These are phyloP conservation scores for Melitaea athalia DNA, from an alignment of 2,888 invertebrate species.

Conservation along the genomic window DNA sequence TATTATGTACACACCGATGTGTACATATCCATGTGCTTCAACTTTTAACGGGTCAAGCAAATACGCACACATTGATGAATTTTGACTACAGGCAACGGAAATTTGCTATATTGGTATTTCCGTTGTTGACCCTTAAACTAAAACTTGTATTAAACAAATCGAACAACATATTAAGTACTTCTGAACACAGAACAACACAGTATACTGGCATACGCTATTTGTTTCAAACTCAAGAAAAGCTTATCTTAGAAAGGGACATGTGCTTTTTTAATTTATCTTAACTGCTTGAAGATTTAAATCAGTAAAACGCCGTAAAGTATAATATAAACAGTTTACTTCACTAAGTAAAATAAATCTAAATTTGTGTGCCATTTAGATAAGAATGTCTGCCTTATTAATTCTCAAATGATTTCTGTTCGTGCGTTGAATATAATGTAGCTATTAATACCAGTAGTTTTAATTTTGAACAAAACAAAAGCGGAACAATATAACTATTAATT, in stretches of 20 bases:
- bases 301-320: slow-evolving; percentile 22
- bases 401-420: slow-evolving; percentile 27
- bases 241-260: not conserved
- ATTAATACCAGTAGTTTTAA: not conserved
- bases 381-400: slow-evolving; percentile 20
- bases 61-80: slow-evolving; percentile 9
- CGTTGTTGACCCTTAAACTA: not conserved
- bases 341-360: slow-evolving; percentile 20
- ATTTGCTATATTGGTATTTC: slow-evolving; percentile 25
- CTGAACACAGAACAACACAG: too few relatives aligned
- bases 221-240: not conserved
- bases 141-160: not conserved
- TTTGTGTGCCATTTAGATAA: slow-evolving; percentile 30
- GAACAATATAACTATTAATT: not conserved
- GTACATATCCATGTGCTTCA: slow-evolving; percentile 13
- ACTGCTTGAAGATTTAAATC: slow-evolving; percentile 26
- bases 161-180: too few relatives aligned
- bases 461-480: not conserved
- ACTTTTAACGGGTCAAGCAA: slow-evolving; percentile 19
- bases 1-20: not conserved
- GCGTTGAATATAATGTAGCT: slow-evolving; percentile 6
- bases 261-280: slow-evolving; percentile 3
- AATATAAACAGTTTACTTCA: slow-evolving; percentile 23
- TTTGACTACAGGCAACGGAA: slow-evolving; percentile 20
- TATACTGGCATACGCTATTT: too few relatives aligned